Evolutionary conservation across 1,140 invertebrate genomes (phyloP), one percentile per base, ranked within the genome.

Genomic region (Lepidurus couesii): DNA sequence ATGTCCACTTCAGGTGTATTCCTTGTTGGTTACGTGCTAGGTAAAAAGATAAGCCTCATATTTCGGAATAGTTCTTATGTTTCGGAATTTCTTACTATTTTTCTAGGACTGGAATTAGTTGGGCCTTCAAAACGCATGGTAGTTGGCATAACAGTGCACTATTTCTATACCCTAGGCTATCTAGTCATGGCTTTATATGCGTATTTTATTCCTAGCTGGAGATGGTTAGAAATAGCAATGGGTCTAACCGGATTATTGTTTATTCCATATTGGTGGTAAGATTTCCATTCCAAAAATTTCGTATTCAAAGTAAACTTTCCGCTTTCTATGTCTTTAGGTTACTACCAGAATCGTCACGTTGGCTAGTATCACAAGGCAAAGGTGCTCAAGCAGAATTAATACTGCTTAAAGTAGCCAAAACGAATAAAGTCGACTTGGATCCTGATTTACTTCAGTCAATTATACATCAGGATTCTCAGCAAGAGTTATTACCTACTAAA

Each of bases 81-180:
- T 65, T 65, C 21, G 53, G 0, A 47, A 47, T 47, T 47, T 47
- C 7, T 47, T 47, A n/a, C 76, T 77, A 78, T 81, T 79, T 77
- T 87, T 87, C 65, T 81, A 92, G 93, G 91, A 78, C 87, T 95
- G 83, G 93, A 95, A 86, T 92, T 93, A 89, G 92, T 95, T n/a
- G 92, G 92, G 1, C 90, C 92, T 0, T 86, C 87, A 45, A 92
- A 91, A 83, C 87, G 93, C 74, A 87, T 91, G 65, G 87, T 92
- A 74, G 91, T 92, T 76, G 93, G 92, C 13, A 90, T 93, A 73
- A 89, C 91, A 8, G 90, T 89, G 81, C 91, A 92, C 85, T 88
- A 91, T 85, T 93, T 93, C 84, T 95, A 94, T 85, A 91, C 92
- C 1, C 82, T 89, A 42, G 93, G 93, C 44, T 92, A 92, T 78